phyloP scores from a whole-genome alignment of 2,113 vertebrate genomes.

The Corythaixoides concolor region DNA sequence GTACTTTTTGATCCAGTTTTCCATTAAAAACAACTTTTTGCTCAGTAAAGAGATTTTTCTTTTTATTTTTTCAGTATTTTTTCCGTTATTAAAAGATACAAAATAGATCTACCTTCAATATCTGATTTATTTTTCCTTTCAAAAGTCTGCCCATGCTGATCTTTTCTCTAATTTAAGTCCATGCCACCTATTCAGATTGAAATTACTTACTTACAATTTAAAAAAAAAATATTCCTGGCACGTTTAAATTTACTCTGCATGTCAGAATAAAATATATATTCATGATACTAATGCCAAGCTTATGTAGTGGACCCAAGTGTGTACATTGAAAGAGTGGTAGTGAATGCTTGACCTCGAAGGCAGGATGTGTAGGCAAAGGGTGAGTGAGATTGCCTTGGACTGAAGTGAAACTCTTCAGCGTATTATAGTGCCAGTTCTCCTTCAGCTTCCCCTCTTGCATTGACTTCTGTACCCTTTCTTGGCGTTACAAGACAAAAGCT shows the following conservation, averaged over 20 bases:
- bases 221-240: background rate
- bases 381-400: background rate
- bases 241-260: background rate
- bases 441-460: background rate
- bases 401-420: background rate
- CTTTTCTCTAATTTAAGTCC: background rate
- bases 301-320: accelerated
- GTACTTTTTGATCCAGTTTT: background rate
- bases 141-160: background rate
- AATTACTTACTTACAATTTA: background rate
- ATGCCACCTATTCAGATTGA: background rate
- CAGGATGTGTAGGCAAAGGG: background rate
- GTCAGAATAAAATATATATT: background rate
- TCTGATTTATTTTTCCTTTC: background rate
- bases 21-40: background rate
- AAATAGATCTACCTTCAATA: background rate
- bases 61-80: background rate
- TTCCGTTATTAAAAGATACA: background rate
- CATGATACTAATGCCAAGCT: background rate
- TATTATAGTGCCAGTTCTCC: background rate
- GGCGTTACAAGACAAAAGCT: background rate
- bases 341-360: background rate
- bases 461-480: background rate
- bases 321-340: background rate
- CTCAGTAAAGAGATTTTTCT: background rate